Evolutionary conservation across 2,888 invertebrate species (phyloP), one percentile per base, ranked within the genome.

Genomic region (Pterobdella sp.): DNA sequence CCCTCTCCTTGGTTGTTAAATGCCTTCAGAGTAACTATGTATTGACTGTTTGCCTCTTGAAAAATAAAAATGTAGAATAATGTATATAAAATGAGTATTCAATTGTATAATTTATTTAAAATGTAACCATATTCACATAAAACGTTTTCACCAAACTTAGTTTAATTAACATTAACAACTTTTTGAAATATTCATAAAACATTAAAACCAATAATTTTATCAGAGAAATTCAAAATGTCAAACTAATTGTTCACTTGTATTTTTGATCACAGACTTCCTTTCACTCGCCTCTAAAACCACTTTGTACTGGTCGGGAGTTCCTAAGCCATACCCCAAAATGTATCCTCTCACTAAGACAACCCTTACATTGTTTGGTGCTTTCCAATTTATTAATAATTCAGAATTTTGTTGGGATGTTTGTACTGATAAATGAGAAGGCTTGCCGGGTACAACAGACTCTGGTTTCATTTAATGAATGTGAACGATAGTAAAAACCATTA

Each of bases 311-410:
- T 97, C 96, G 0, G 97, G 94, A 79, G 95, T 89, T 49, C 94
- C 94, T 78, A 92, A 90, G 42, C 98, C 98, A 93, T 96, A 98
- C 72, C 94, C 93, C 76, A 98, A 88, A 77, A 90, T 89, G 85
- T 94, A 96, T 73, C 92, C 93, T 36, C 94, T 88, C 74, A 95
- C 89, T 85, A 92, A 88, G 76, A 92, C 88, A 77, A 89, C 90
- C 78, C 89, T 90, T 77, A 89, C 89, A 81, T 90, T 89, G 52
- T 86, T 85, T 0, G 93, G 91, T 32, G 90, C 91, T 77, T 87
- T 88, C 97, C 97, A 98, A 82, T 89, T 89, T 73, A 98, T 89
- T 0, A 89, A 88, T 80, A 98, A 92, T 79, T 91, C 91, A 84
- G 92, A 90, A 35, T 91, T 89, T 68, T 89, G 89, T 26, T 56